A percentile compares a stretch with the other conserved stretches of the same genome.
Conservation (phyloP, 2,888 invertebrate species). For the Formica aserva region DNA sequence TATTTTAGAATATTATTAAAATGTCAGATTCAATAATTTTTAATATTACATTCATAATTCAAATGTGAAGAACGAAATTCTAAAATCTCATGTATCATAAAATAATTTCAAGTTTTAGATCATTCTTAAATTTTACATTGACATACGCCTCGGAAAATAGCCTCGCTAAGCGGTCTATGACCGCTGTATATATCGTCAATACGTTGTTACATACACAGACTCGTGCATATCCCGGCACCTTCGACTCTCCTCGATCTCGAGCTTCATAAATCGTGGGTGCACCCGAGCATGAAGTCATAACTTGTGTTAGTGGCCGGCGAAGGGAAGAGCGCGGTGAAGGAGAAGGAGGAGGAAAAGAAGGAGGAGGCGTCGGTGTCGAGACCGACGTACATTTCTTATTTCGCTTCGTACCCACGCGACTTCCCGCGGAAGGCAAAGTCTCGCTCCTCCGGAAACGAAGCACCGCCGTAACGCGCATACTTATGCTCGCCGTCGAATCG, state of each 20-base stretch:
- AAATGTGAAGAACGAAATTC: neutral
- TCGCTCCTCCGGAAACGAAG: slow-evolving; percentile 65
- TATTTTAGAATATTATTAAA: neutral
- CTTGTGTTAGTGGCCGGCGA: slow-evolving; percentile 68
- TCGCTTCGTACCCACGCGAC: slow-evolving; percentile 62
- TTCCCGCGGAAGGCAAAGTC: slow-evolving; percentile 64
- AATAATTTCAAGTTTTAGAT: neutral
- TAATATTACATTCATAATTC: neutral
- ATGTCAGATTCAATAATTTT: neutral
- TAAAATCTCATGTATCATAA: neutral
- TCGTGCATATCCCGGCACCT: slow-evolving; percentile 52
- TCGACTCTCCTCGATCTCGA: slow-evolving; percentile 67
- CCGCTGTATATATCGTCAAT: slow-evolving; percentile 16
- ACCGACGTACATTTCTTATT: slow-evolving; percentile 57
- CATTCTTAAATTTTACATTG: neutral
- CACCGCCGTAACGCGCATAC: slow-evolving; percentile 56
- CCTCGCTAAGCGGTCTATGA: slow-evolving; percentile 11
- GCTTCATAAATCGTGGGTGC: slow-evolving; percentile 75
- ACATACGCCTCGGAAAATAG: neutral
- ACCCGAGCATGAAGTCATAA: slow-evolving; percentile 81
- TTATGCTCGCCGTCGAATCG: slow-evolving; percentile 52
- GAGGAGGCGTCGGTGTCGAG: slow-evolving; percentile 64
- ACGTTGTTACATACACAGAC: slow-evolving; percentile 19
- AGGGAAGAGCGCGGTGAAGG: slow-evolving; percentile 32
- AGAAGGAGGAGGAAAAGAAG: slow-evolving; percentile 30